Base-by-base conservation (phyloP, 2,797 vertebrate genomes). In the Sebastes baramenuke region DNA sequence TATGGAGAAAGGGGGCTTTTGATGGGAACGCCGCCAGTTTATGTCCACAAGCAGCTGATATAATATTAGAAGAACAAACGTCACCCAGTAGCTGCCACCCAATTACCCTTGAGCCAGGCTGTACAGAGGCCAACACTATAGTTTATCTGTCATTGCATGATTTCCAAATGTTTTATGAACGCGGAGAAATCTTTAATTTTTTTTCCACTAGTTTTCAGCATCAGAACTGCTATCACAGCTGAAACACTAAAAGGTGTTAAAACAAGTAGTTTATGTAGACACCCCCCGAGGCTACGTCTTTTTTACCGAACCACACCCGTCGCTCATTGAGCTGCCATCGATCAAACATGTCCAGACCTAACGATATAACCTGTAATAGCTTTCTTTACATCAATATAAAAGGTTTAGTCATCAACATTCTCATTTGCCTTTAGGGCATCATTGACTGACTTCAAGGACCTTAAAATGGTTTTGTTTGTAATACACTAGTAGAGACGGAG, bases 191-290 rank as follows among this genome's bases (percentile, higher is more conserved):
- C 24, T 72, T n/a, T 16, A 1, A 38, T 54, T 36, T 29, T 20
- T 42, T 42, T 42, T 0, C 8, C 27, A 20, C 14, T n/a, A 8
- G 12, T n/a, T 32, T 49, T 34, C 27, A 5, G 2, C 13, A 42
- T 34, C 12, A 3, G 2, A 70, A 30, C 6, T 36, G 16, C 30
- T 64, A 16, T 30, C 59, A 56, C n/a, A 52, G 20, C 69, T 80
- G 8, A 62, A 73, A 36, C 9, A 13, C 22, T 8, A 16, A 32
- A 38, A 73, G 24, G 18, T 61, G 72, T 83, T 84, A 32, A 52
- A 88, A 82, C 82, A 89, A 67, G 66, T 68, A 42, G 55, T 62
- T 88, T 76, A 66, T 81, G 4, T 22, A 80, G 36, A 83, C 58
- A 20, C 49, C 38, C 58, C 80, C 73, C 0, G 2, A 65, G 80